A percentile compares a stretch with the other conserved stretches of the same genome.
Conservation (phyloP, 2,888 invertebrate species). For the Tanypteryx hageni region DNA sequence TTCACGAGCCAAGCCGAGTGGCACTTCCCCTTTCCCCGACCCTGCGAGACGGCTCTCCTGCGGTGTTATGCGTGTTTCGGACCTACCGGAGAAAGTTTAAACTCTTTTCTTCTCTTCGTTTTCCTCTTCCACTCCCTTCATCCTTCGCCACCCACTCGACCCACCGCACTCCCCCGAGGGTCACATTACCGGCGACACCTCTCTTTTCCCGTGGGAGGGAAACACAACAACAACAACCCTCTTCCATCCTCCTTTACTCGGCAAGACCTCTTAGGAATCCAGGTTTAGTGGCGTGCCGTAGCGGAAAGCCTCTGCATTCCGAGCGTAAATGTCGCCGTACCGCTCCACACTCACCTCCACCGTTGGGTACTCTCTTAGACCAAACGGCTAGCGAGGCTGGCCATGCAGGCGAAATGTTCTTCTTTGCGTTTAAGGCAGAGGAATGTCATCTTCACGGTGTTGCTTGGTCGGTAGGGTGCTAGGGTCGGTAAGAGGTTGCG, state of each 20-base stretch:
- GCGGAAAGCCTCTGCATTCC: slow-evolving; percentile 11
- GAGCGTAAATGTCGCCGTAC: background rate
- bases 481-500: background rate
- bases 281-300: slow-evolving; percentile 51
- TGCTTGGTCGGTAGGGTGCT: background rate
- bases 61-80: background rate
- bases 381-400: slow-evolving; percentile 18
- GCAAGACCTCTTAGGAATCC: slow-evolving; percentile 36
- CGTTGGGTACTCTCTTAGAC: background rate
- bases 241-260: background rate
- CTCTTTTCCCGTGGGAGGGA: background rate
- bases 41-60: background rate
- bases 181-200: background rate
- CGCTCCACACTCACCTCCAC: background rate
- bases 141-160: background rate
- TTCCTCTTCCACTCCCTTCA: background rate
- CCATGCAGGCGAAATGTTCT: background rate
- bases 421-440: background rate
- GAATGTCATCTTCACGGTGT: background rate
- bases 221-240: background rate
- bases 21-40: too few relatives aligned
- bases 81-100: background rate
- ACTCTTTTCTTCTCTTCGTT: background rate
- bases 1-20: too few relatives aligned
- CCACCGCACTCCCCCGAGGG: background rate